A percentile compares a stretch with the other conserved stretches of the same genome.
These are phyloP conservation scores for Hippocampus guttulatus DNA, from an alignment of 2,113 vertebrate species.

Conservation along the genomic window DNA sequence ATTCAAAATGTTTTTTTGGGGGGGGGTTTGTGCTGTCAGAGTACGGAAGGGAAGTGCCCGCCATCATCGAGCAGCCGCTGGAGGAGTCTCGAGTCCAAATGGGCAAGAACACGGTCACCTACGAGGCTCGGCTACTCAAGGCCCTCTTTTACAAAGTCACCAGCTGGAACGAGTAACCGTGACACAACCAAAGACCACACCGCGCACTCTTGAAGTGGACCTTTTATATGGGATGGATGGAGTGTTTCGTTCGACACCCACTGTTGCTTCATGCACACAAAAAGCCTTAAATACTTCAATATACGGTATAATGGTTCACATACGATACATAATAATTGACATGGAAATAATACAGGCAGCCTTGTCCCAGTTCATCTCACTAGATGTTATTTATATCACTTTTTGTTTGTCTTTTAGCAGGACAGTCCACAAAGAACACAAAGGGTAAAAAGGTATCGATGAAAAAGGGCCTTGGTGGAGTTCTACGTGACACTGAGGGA, in stretches of 20 bases:
- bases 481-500: too few species aligned
- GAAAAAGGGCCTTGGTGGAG: not conserved
- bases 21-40: conserved; percentile 50
- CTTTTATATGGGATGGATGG: not conserved
- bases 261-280: conserved; percentile 14
- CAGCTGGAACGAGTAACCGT: conserved; percentile 78
- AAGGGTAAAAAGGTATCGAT: not conserved
- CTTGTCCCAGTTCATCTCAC: not conserved
- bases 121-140: conserved; percentile 86
- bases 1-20: not conserved
- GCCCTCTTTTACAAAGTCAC: conserved; percentile 87
- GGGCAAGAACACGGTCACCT: conserved; percentile 93
- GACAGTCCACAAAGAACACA: not conserved
- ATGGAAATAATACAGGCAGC: not conserved
- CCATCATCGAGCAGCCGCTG: conserved; percentile 87
- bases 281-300: not conserved
- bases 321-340: not conserved
- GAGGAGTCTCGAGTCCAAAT: conserved; percentile 82
- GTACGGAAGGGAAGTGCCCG: conserved; percentile 82
- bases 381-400: not conserved
- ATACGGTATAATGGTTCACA: not conserved
- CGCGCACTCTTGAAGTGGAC: not conserved
- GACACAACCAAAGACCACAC: not conserved
- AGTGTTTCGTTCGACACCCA: conserved; percentile 3
- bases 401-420: not conserved